A percentile compares a stretch with the other conserved stretches of the same genome.
Evolutionary conservation across 37 sponge, comb jelly and placozoan species (phyloP).

Genomic region (Cliona cf. orientalis): DNA sequence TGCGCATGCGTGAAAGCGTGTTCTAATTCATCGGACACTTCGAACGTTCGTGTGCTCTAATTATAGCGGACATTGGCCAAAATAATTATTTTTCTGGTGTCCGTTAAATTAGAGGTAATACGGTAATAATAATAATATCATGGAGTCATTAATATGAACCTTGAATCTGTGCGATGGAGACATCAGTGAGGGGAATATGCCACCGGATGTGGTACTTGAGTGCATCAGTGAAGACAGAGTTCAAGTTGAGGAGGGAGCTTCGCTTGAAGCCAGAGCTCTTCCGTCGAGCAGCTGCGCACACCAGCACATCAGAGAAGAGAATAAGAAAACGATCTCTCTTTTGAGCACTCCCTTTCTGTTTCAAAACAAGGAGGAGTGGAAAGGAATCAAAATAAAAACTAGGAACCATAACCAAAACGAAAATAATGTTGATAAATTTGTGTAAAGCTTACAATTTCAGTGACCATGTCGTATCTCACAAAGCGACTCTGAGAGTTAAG

Average conservation of each 20-base stretch:
- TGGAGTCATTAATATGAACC: too few relatives aligned
- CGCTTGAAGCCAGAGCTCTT: conserved; percentile 58
- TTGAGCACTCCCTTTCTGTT: conserved; percentile 50
- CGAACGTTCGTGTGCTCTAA: too few relatives aligned
- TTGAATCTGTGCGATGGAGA: conserved; percentile 44
- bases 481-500: conserved; percentile 42
- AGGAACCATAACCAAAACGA: too few relatives aligned
- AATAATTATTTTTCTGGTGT: too few relatives aligned
- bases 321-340: conserved; percentile 74
- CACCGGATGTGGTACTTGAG: conserved; percentile 66
- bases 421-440: too few relatives aligned
- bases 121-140: too few relatives aligned
- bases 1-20: too few relatives aligned
- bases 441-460: conserved; percentile 67
- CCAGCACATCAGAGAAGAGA: conserved; percentile 68
- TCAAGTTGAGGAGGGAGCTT: conserved; percentile 52
- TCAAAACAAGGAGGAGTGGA: neutral
- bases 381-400: neutral
- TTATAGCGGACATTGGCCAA: too few relatives aligned
- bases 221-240: conserved; percentile 27
- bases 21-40: too few relatives aligned
- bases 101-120: too few relatives aligned
- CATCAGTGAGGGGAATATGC: conserved; percentile 42
- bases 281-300: conserved; percentile 70
- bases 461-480: conserved; percentile 66